Evolutionary conservation across 2,888 invertebrate genomes (phyloP).

Genomic region (Brachycybe producta): DNA sequence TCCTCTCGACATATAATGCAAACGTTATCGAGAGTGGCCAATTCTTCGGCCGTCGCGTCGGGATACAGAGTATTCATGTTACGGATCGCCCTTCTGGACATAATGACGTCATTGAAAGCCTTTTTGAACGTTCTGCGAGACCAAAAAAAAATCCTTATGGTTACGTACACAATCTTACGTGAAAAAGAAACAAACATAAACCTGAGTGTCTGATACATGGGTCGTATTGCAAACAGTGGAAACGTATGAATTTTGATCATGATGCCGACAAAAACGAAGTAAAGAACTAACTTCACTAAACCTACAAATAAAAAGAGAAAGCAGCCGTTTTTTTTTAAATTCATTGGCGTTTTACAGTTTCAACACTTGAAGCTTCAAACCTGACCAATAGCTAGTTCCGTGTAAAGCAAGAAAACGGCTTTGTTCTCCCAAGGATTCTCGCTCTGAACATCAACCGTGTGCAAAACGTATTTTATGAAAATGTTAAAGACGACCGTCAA

Average conservation of each 20-base stretch:
- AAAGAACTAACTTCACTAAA: constrained; percentile 57
- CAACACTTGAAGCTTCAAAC: constrained; percentile 11
- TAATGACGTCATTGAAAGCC: constrained; percentile 89
- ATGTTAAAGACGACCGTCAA: constrained; percentile 86
- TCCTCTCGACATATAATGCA: constrained; percentile 96
- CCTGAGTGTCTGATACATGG: constrained; percentile 98
- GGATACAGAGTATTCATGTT: constrained; percentile 98
- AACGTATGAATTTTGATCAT: constrained; percentile 96
- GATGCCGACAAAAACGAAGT: constrained; percentile 80
- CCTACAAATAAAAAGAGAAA: constrained; percentile 37
- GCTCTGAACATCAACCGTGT: constrained; percentile 75
- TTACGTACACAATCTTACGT: not conserved
- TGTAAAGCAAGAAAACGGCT: constrained; percentile 90
- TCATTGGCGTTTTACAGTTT: too few species aligned
- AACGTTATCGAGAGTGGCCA: constrained; percentile 86
- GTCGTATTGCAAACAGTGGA: constrained; percentile 94
- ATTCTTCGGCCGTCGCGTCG: constrained; percentile 83
- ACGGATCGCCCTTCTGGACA: constrained; percentile 88
- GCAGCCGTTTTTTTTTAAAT: not conserved
- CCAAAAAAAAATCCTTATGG: constrained; percentile 9
- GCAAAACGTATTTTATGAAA: constrained; percentile 76
- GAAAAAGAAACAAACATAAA: constrained; percentile 32
- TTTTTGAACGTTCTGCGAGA: constrained; percentile 77
- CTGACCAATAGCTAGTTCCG: constrained; percentile 84
- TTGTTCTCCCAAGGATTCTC: constrained; percentile 99